Conservation (phyloP, 2,888 invertebrate genomes). For the Tetragonisca angustula region DNA sequence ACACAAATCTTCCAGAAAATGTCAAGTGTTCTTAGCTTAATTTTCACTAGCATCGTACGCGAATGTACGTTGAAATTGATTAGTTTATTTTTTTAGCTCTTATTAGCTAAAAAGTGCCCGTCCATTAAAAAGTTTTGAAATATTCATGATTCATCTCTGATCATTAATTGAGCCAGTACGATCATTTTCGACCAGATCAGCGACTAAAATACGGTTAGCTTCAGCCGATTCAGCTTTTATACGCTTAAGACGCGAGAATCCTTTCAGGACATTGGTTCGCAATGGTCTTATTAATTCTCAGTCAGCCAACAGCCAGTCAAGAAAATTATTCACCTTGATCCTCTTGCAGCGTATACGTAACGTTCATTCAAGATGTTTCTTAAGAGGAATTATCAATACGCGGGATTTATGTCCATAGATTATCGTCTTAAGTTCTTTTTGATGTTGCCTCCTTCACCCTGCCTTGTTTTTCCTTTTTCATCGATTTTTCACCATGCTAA, state of each 20-base stretch:
- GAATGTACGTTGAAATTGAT: no score
- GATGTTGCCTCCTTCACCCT: not conserved
- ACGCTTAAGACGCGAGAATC: not conserved
- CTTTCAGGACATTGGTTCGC: not conserved
- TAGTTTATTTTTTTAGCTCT: not conserved
- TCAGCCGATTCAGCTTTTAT: not conserved
- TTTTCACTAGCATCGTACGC: no score
- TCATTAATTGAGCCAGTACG: not conserved
- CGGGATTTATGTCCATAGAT: not conserved
- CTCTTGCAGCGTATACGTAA: not conserved
- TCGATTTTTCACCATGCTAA: not conserved
- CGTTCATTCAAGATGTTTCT: not conserved
- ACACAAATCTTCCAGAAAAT: no score
- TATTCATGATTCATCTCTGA: not conserved
- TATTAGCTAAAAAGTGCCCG: not conserved
- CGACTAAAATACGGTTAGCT: not conserved
- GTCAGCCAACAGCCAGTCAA: not conserved
- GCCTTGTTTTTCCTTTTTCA: not conserved
- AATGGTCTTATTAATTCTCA: conserved; percentile 5
- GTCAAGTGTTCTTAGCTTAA: no score
- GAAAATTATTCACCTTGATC: conserved; percentile 5
- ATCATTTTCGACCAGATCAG: not conserved
- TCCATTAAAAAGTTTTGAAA: not conserved
- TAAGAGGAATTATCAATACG: not conserved
- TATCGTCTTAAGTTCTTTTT: not conserved